Evolutionary conservation across 2,888 invertebrate species (phyloP), one percentile per base, ranked within the genome.

Genomic region (Epiblema foenella): DNA sequence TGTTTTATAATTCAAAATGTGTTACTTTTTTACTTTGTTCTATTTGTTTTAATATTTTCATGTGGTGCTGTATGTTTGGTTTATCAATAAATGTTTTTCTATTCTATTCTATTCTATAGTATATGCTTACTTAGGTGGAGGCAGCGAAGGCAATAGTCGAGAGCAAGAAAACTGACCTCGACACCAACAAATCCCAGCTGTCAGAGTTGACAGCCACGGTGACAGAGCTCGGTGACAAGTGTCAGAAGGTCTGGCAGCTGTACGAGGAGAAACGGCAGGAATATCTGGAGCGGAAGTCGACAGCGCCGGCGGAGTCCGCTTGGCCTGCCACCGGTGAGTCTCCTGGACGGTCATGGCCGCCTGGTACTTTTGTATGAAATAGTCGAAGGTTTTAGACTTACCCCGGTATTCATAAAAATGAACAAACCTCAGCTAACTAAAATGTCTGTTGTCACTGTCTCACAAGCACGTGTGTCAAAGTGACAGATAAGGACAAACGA

Each of bases 101-200:
- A 24, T 24, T 3, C 24, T n/a, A 24, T 1, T 24, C 24, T 24
- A 24, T 3, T 24, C 18, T 46, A 57, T 62, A 8, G 4, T 1
- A 18, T 60, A n/a, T 17, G 17, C 33, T 37, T n/a, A 18, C 18
- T 18, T 86, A 97, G 94, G 95, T 97, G 62, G 96, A 95, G 75
- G 96, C 97, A 69, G 95, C 97, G 20, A 95, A 96, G 78, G 94
- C 95, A n/a, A 96, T 97, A 85, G 96, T 97, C 17, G 96, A 96
- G 74, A 94, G 94, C 37, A 98, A 97, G 89, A 95, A 96, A 82
- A 88, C 95, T 3, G 98, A 98, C 81, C 95, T 98, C 69, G 97
- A 97, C 79, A 96, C 96, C 65, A 97, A 97, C 85, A 97, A 97
- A 82, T 87, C 95, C 2, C 96, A 97, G 80, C 92, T 98, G 74